These are phyloP conservation scores for Antechinus flavipes DNA, from an alignment of 2,113 vertebrate species.

Conservation along the genomic window DNA sequence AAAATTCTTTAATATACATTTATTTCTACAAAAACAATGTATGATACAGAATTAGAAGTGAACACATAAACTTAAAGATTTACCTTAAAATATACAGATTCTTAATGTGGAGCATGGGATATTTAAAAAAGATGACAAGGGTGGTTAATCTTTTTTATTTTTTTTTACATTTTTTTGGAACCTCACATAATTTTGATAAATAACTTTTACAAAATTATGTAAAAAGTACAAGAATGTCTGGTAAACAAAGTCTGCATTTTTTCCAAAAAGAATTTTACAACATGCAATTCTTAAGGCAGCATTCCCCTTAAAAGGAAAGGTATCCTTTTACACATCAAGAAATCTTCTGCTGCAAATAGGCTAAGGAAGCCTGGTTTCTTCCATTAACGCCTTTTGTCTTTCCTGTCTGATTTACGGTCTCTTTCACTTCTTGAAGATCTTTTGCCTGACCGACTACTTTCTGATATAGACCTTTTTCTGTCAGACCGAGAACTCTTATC, in stretches of 20 bases:
- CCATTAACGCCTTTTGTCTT: conserved; percentile 96
- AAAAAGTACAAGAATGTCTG: conserved; percentile 90
- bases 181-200: conserved; percentile 88
- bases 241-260: conserved; percentile 87
- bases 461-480: conserved; percentile 92
- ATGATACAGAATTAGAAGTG: conserved; percentile 85
- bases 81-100: conserved; percentile 89
- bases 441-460: conserved; percentile 92
- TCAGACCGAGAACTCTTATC: conserved; percentile 91
- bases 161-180: conserved; percentile 88
- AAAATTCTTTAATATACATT: conserved; percentile 87
- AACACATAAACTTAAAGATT: conserved; percentile 82
- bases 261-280: conserved; percentile 90
- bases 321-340: conserved; percentile 87
- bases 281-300: conserved; percentile 92
- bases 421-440: conserved; percentile 92
- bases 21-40: conserved; percentile 89
- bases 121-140: conserved; percentile 88
- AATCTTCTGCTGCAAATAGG: conserved; percentile 90
- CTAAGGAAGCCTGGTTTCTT: conserved; percentile 88
- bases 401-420: conserved; percentile 98
- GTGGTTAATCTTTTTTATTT: conserved; percentile 85
- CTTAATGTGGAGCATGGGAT: conserved; percentile 83
- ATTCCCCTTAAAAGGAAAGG: conserved; percentile 86
- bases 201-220: conserved; percentile 90